Evolutionary conservation across 2,888 invertebrate genomes (phyloP), one percentile per base, ranked within the genome.

Genomic region (Thecocarcelia acutangulata): DNA sequence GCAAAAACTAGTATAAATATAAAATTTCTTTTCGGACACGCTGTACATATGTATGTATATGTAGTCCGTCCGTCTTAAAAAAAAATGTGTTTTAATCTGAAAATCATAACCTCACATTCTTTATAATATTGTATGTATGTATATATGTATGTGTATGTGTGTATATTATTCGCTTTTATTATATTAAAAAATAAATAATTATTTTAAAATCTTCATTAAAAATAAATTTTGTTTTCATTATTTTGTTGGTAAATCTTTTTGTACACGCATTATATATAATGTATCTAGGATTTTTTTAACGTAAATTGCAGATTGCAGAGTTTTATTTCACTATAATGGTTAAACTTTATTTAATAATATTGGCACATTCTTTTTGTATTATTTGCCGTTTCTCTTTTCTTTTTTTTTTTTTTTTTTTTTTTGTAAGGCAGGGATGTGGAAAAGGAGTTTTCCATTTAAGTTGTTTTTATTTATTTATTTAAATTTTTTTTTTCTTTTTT

Each of bases 241-340:
- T 75, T 81, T 75, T 74, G 64, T 80, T 83, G 4, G 33, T 80
- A 83, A 80, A 85, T 84, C 84, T 84, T 80, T 83, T 84, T 85
- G 87, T 88, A 90, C 90, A 89, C 89, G 90, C 90, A 89, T 89
- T 89, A 89, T 89, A 90, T 89, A 89, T 89, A 89, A 89, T 89
- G 89, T 88, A 87, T 88, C 88, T 88, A 87, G 89, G 86, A 84
- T 80, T 84, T 69, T 80, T 33, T 33, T 50, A 40, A 70, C 52
- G 42, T 61, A 68, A 61, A 74, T 79, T 79, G 70, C 78, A 79
- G 52, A 70, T 54, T 37, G 37, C 19, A 17, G 63, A 56, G 52
- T 63, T 13, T 73, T 69, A 33, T 66, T 74, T 72, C 44, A 68
- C 42, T 68, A 42, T 13, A 54, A 54, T 28, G 24, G 8, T 42